Conservation (phyloP, 2,888 invertebrate species). For the Teleiodes luculella region DNA sequence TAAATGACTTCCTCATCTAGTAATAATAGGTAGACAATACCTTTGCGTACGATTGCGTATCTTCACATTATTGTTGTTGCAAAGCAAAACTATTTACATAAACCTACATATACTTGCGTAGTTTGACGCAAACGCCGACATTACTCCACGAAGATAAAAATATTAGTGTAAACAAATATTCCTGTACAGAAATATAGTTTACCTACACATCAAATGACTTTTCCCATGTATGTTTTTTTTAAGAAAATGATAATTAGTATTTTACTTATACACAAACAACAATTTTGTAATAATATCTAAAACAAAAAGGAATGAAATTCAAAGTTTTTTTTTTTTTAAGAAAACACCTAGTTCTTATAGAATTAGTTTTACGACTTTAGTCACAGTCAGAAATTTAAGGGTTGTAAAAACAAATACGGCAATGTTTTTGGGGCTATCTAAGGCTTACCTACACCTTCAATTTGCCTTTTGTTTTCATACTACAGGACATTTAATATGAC, state of each 20-base stretch:
- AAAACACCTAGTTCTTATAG: slow-evolving; percentile 39
- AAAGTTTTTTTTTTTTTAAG: slow-evolving; percentile 36
- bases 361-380: slow-evolving; percentile 26
- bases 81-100: slow-evolving; percentile 70
- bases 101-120: slow-evolving; percentile 53
- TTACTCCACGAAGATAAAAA: slow-evolving; percentile 41
- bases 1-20: slow-evolving; percentile 25
- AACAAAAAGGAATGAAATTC: slow-evolving; percentile 68
- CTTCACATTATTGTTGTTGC: slow-evolving; percentile 37
- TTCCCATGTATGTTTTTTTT: slow-evolving; percentile 30
- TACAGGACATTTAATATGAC: neutral
- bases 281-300: slow-evolving; percentile 55
- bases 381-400: slow-evolving; percentile 26
- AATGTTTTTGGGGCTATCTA: slow-evolving; percentile 26
- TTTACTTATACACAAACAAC: slow-evolving; percentile 40
- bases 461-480: neutral
- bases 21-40: slow-evolving; percentile 31
- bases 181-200: slow-evolving; percentile 46
- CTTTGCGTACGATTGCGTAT: slow-evolving; percentile 39
- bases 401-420: slow-evolving; percentile 16
- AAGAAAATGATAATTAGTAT: slow-evolving; percentile 32
- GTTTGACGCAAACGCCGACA: slow-evolving; percentile 45
- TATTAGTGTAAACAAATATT: slow-evolving; percentile 36
- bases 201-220: slow-evolving; percentile 45
- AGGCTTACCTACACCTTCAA: slow-evolving; percentile 24